Percentiles rank a stretch among this genome's conserved stretches.
These are phyloP conservation scores for Leptinotarsa undecemlineata DNA, from an alignment of 1,140 invertebrate species.

Conservation along the genomic window DNA sequence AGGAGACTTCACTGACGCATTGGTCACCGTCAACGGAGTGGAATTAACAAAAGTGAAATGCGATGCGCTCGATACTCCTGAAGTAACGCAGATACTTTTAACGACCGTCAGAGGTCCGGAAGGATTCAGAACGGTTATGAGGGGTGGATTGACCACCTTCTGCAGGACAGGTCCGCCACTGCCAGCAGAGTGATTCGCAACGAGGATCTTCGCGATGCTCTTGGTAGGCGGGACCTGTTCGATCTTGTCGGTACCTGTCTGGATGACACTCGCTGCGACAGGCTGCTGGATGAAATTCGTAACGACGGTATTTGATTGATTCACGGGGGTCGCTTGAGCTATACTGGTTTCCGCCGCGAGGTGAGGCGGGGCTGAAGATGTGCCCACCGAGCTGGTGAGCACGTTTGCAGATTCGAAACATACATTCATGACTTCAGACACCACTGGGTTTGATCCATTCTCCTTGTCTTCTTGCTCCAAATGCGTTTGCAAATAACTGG, in stretches of 20 bases:
- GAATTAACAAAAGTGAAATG: constrained; percentile 50
- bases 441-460: constrained; percentile 31
- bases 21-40: constrained; percentile 42
- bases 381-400: constrained; percentile 42
- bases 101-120: constrained; percentile 51
- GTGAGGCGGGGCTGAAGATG: constrained; percentile 25
- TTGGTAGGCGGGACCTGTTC: constrained; percentile 29
- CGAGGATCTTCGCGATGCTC: constrained; percentile 46
- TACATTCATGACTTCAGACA: constrained; percentile 49
- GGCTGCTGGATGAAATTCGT: constrained; percentile 8
- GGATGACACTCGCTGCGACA: not conserved
- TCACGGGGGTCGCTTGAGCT: not conserved
- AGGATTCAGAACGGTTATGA: constrained; percentile 54
- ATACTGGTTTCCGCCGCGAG: not conserved
- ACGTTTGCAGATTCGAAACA: constrained; percentile 47
- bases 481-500: constrained; percentile 21
- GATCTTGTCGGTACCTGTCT: not conserved
- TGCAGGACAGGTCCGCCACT: constrained; percentile 39
- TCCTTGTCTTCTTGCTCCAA: constrained; percentile 11
- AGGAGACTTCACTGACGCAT: constrained; percentile 44
- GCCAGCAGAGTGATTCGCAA: constrained; percentile 35
- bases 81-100: constrained; percentile 50
- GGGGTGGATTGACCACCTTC: constrained; percentile 46
- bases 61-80: constrained; percentile 44
- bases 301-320: not conserved